Evolutionary conservation across 1,140 invertebrate genomes (phyloP), one percentile per base, ranked within the genome.

Genomic region (Hyposmocoma kahamanoa): DNA sequence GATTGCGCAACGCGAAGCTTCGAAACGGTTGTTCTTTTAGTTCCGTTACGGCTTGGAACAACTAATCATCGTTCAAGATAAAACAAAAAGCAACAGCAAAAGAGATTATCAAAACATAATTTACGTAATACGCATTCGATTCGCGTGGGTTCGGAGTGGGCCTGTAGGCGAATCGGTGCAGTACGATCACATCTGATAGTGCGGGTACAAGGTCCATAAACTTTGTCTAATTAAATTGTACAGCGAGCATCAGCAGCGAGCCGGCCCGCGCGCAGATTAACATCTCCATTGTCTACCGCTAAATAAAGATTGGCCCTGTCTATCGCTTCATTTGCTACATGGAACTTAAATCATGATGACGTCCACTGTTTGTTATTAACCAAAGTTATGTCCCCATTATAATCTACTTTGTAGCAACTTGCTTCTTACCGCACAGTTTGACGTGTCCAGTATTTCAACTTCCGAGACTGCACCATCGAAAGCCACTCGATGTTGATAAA

Each of bases 371-470:
- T 13, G 5, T 4, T 9, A 34, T 13, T 10, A 8, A 26, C 32
- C 32, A 10, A 34, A 34, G 5, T 34, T 4, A 34, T n/a, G 6
- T 28, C 5, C 6, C 24, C 11, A 28, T 6, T 28, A 28, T 28
- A 43, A 22, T 22, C 17, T 20, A 43, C 22, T 13, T 22, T 34
- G 22, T 45, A 49, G 39, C 19, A 45, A 45, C 34, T 28, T 24
- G 90, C 90, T 91, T 88, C 90, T 91, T 88, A 95, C 93, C 84
- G 91, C 91, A 86, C 92, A 93, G 74, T 91, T 91, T 50, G 92
- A 94, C 39, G 93, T 93, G 75, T 95, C 94, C 63, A 95, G 80
- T 64, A 95, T 94, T 88, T 95, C 93, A 30, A 95, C 91, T 82
- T 95, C 92, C 18, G 92, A 94, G 18, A 90, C 90, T 47, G 90